Evolutionary conservation across 1,140 invertebrate species (phyloP), one percentile per base, ranked within the genome.

Genomic region (Drosophila azteca): DNA sequence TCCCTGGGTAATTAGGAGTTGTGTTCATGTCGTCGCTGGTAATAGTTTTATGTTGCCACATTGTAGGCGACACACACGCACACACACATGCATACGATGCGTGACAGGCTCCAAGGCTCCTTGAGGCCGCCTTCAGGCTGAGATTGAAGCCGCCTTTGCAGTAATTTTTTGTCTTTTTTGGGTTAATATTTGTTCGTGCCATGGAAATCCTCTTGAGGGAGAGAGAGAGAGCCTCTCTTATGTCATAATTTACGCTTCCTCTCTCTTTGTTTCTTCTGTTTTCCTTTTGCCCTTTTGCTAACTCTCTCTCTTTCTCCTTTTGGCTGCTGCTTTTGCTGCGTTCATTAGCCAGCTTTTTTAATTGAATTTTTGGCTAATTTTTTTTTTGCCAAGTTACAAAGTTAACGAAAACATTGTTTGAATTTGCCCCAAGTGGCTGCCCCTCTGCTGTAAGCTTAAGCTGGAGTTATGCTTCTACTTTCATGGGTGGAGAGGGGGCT

Each of bases 31-130:
- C 83, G 83, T 77, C 83, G 79, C 17, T 88, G 83, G 83, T 87
- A 87, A 87, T 87, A 87, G 83, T 87, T 87, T 87, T 87, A 87
- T 87, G 83, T 87, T 87, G 79, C 83, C 83, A 87, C 83, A 87
- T 88, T 87, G 83, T 87, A 88, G 78, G 78, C 82, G 83, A 82
- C 78, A 78, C 31, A 11, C 24, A 26, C 24, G 3, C 24, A 20
- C 17, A 20, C 17, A 20, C 17, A 26, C 26, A 29, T 6, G 2
- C 26, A 29, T 6, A 29, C 77, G 82, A 74, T 87, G 82, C 74
- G 75, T 70, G 77, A 58, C 61, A 75, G 51, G 51, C 54, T 48
- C 20, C 70, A 75, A 45, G 59, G 50, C 58, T 31, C 8, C 3
- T 3, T 8, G 9, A 60, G 43, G 15, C 13, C 54, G 41, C 59